Conservation (phyloP, 2,797 vertebrate species). For the Jordanella pulchra region DNA sequence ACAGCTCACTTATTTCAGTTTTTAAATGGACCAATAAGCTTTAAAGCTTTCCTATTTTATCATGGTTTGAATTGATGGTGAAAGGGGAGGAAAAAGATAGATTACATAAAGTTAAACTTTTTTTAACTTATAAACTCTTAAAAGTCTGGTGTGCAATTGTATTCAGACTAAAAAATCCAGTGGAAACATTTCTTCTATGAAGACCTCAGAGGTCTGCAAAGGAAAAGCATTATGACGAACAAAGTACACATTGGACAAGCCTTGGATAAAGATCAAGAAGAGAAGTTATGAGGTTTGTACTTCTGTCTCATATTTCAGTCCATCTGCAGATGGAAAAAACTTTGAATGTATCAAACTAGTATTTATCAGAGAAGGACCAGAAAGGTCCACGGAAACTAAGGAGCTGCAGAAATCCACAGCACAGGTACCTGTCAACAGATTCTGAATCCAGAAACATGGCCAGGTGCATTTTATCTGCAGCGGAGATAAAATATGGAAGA, state of each 20-base stretch:
- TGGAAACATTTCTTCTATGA: not conserved
- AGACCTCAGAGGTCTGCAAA: not conserved
- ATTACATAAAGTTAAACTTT: not conserved
- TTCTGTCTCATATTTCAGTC: not conserved
- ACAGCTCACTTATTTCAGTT: not conserved
- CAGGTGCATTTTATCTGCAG: too few species aligned
- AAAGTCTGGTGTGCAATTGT: not conserved
- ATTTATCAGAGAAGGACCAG: too few species aligned
- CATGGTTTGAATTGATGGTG: not conserved
- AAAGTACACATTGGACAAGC: not conserved
- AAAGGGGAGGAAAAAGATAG: not conserved
- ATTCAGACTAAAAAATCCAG: not conserved
- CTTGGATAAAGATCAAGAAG: not conserved
- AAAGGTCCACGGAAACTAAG: too few species aligned
- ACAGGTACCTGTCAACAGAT: too few species aligned
- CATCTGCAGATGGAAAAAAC: not conserved
- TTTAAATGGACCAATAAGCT: not conserved
- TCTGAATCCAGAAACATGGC: too few species aligned
- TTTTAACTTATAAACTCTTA: not conserved
- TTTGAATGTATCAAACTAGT: too few species aligned
- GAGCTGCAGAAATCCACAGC: too few species aligned
- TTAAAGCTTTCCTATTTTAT: not conserved
- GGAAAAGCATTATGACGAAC: not conserved
- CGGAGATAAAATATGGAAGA: too few species aligned
- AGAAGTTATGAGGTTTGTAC: not conserved